Percentiles rank a stretch among this genome's conserved stretches.
phyloP scores from a whole-genome alignment of 2,888 invertebrate genomes.

The Rotaria socialis region DNA sequence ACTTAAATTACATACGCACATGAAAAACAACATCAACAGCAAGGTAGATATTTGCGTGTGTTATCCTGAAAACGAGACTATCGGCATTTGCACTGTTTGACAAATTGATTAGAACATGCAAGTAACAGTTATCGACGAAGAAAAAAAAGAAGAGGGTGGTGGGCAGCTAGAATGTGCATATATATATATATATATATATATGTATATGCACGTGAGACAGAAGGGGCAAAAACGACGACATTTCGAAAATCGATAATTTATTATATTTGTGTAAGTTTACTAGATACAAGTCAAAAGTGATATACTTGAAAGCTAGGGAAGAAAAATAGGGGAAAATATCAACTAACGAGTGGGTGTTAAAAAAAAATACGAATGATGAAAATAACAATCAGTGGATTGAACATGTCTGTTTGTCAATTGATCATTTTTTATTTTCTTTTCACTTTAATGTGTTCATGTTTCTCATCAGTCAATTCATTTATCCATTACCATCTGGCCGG shows the following conservation, averaged over 20 bases:
- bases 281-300: background rate
- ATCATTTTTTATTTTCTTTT: conserved; percentile 27
- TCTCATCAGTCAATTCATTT: conserved; percentile 29
- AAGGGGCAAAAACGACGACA: conserved; percentile 9
- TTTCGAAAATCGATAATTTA: conserved; percentile 7
- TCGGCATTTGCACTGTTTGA: conserved; percentile 5
- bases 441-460: conserved; percentile 22
- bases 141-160: background rate
- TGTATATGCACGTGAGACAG: background rate
- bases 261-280: background rate
- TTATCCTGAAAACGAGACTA: conserved; percentile 18
- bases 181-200: background rate
- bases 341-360: background rate
- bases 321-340: background rate
- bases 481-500: conserved; percentile 26
- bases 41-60: conserved; percentile 1
- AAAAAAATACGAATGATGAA: background rate
- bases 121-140: background rate
- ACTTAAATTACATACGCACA: background rate
- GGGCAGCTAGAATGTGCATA: background rate
- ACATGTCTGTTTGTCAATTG: conserved; percentile 26
- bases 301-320: background rate
- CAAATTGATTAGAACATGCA: conserved; percentile 14
- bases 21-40: background rate
- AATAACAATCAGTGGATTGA: conserved; percentile 4